Evolutionary conservation across 2,113 vertebrate genomes (phyloP), one percentile per base, ranked within the genome.

Genomic region (Myotis brandtii): DNA sequence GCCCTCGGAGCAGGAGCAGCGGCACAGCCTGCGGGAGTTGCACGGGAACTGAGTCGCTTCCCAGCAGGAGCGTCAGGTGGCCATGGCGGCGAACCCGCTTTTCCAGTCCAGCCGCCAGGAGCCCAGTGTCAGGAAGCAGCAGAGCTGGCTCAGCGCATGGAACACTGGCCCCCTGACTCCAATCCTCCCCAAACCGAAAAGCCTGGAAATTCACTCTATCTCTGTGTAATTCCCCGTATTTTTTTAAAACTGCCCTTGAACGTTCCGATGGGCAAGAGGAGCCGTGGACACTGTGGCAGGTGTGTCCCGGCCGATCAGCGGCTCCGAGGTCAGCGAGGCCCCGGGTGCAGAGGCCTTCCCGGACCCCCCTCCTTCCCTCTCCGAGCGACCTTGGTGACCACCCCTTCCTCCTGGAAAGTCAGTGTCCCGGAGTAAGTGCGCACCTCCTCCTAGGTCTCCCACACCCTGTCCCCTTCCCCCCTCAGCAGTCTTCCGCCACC

Each of bases 261-360:
- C 30, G 32, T 12, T 5, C 0, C 72, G n/a, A 37, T 6, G 4
- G 4, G 43, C 43, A 20, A 59, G 52, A 37, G 9, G 30, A 23
- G 59, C 43, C 18, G 0, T 1, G 11, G 76, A 5, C 4, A 0
- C 66, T 1, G 7, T 1, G 50, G 4, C 70, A 5, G 0, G 0
- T 9, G 20, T n/a, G 48, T 30, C 27, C 43, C 30, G 0, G 21
- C 69, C 0, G 5, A 11, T 7, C 2, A 2, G 30, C 52, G 3
- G 46, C n/a, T 18, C 48, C 16, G 14, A 43, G 69, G 20, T 56
- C 32, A 50, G 62, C 40, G 2, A 54, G 30, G n/a, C 25, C 12
- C 52, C 46, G 0, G 9, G 32, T 4, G 27, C 46, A 48, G 2
- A 50, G 16, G 20, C 76, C 76, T 69, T 48, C 83, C 76, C 3